These are phyloP conservation scores for Brachionus asplanchnoidis DNA, from an alignment of 1,140 invertebrate species.

Conservation along the genomic window DNA sequence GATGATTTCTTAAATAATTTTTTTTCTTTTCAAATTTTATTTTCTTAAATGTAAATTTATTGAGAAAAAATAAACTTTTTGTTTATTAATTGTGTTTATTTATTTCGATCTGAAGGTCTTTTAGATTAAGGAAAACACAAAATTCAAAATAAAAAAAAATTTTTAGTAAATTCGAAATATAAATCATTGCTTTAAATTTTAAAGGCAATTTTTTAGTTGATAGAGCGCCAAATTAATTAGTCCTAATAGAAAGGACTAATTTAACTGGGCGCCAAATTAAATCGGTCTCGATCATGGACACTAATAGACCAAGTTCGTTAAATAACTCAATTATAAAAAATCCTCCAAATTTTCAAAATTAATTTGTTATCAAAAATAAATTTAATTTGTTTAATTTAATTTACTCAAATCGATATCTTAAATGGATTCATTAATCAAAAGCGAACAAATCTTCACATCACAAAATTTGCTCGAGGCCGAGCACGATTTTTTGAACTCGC, in stretches of 20 bases:
- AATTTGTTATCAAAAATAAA: constrained; percentile 20
- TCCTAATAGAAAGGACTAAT: background rate
- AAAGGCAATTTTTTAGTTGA: background rate
- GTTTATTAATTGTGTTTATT: no score
- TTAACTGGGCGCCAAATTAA: background rate
- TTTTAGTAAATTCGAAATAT: no score
- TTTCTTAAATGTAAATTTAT: no score
- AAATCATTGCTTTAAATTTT: no score
- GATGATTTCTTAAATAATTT: no score
- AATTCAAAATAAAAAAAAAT: no score
- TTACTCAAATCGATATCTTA: background rate
- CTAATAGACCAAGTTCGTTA: background rate
- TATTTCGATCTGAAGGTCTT: no score
- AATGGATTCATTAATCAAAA: constrained; percentile 27
- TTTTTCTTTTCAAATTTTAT: no score
- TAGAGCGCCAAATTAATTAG: background rate
- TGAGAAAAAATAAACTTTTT: no score
- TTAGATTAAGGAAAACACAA: no score
- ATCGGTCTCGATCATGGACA: background rate
- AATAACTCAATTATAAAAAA: constrained; percentile 1
- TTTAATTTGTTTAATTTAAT: constrained; percentile 8
- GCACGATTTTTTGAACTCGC: background rate
- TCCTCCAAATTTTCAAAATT: constrained; percentile 1
- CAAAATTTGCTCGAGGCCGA: background rate
- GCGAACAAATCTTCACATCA: background rate